Conservation (phyloP, 1,140 invertebrate species). For the Mercenaria mercenaria region DNA sequence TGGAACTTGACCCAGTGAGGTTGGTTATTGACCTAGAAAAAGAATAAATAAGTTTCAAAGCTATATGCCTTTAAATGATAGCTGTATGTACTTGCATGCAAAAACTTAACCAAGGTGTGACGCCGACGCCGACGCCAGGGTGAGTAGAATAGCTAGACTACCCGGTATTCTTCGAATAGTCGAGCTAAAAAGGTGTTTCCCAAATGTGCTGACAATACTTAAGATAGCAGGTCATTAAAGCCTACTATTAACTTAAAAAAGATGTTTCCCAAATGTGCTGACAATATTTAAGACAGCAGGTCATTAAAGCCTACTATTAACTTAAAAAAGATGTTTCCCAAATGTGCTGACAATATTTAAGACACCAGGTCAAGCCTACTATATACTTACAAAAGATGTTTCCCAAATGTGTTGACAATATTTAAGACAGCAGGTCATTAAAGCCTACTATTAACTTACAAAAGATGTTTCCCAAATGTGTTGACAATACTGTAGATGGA, state of each 20-base stretch:
- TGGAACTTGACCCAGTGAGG: no score
- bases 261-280: constrained; percentile 76
- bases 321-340: constrained; percentile 78
- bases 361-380: no score
- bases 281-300: constrained; percentile 80
- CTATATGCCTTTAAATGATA: no score
- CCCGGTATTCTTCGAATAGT: no score
- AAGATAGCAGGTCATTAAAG: no score
- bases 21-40: no score
- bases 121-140: no score
- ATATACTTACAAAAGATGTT: constrained; percentile 77
- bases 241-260: constrained; percentile 78
- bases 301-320: no score
- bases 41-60: no score
- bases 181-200: constrained; percentile 58
- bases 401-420: constrained; percentile 78
- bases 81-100: no score
- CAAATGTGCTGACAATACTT: constrained; percentile 78
- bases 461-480: constrained; percentile 76
- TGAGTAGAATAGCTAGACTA: no score
- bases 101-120: no score
- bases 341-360: constrained; percentile 79
- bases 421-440: constrained; percentile 79
- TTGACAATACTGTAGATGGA: constrained; percentile 79
- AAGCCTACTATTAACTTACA: constrained; percentile 78